phyloP scores from a whole-genome alignment of 2,888 invertebrate species.

The Yponomeuta sedellus region DNA sequence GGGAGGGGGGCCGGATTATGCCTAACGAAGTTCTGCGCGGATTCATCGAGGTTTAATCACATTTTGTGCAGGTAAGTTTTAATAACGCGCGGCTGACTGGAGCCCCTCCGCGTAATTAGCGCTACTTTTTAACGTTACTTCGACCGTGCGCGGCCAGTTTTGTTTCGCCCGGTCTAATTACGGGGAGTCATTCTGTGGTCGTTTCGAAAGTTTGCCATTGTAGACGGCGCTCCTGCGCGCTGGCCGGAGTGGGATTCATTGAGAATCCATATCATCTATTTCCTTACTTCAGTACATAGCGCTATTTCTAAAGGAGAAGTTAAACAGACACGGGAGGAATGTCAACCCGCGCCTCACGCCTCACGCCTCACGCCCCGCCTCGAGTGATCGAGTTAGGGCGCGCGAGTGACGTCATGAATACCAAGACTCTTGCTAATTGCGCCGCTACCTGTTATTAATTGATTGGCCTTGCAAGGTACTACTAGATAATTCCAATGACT shows the following conservation, averaged over 20 bases:
- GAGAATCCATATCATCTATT: background rate
- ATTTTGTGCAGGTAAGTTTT: slow-evolving; percentile 14
- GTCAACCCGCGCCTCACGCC: background rate
- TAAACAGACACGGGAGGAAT: background rate
- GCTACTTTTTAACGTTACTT: slow-evolving; percentile 1
- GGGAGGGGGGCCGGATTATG: background rate
- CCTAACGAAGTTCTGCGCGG: background rate
- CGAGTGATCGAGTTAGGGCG: background rate
- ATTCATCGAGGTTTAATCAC: slow-evolving; percentile 11
- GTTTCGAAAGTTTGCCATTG: background rate
- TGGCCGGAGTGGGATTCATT: background rate
- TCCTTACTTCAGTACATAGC: background rate
- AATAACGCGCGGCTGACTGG: background rate
- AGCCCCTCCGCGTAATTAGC: background rate
- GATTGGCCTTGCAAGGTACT: too few species aligned
- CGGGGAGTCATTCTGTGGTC: background rate
- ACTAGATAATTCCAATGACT: too few species aligned
- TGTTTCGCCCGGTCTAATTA: background rate
- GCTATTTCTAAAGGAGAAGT: too few species aligned
- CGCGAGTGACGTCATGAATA: background rate
- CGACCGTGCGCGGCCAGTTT: background rate
- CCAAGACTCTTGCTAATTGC: background rate
- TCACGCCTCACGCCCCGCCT: background rate
- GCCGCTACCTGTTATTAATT: background rate
- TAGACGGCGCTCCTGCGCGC: background rate